phyloP scores from a whole-genome alignment of 2,797 vertebrate genomes.

The Heliangelus exortis region DNA sequence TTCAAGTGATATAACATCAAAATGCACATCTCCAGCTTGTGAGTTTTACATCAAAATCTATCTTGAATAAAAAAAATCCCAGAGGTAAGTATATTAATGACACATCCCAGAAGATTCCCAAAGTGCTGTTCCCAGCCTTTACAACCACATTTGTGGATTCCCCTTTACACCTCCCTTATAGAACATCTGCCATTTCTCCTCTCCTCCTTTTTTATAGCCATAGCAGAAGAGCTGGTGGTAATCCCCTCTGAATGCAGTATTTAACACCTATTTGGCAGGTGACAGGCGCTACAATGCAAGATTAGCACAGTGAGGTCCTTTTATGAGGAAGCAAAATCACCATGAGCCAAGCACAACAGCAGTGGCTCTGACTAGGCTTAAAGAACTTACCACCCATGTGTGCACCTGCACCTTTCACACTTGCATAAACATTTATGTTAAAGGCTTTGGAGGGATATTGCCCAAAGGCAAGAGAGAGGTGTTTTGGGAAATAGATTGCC shows the following conservation, averaged over 20 bases:
- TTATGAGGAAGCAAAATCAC: not conserved
- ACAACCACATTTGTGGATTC: not conserved
- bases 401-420: not conserved
- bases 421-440: not conserved
- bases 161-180: not conserved
- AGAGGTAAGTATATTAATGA: not conserved
- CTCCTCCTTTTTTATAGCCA: not conserved
- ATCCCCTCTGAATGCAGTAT: conserved; percentile 14
- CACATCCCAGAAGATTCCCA: not conserved
- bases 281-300: conserved; percentile 36
- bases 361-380: not conserved
- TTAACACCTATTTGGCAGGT: conserved; percentile 48
- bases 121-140: conserved; percentile 17
- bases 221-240: conserved; percentile 12
- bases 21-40: not conserved
- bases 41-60: conserved; percentile 23
- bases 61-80: conserved; percentile 9
- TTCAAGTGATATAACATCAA: not conserved
- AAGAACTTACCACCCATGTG: not conserved
- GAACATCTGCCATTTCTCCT: not conserved
- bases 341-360: not conserved
- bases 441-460: not conserved
- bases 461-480: fast-evolving
- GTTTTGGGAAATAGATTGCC: not conserved
- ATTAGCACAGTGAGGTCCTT: conserved; percentile 27